These are phyloP conservation scores for Lagenorhynchus albirostris DNA, from an alignment of 2,113 vertebrate genomes.

Conservation along the genomic window DNA sequence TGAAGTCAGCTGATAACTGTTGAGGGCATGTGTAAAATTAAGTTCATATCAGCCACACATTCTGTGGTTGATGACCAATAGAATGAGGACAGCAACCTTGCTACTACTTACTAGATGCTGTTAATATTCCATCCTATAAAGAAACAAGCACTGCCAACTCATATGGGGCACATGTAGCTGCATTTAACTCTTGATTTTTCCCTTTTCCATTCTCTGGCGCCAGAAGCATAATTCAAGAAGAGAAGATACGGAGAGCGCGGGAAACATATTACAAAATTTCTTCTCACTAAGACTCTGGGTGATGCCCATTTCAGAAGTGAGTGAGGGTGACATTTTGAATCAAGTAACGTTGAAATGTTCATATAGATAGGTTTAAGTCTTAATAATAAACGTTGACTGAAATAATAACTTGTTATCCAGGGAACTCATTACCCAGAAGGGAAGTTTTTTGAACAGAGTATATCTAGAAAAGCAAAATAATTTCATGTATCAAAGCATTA, in stretches of 20 bases:
- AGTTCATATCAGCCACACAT: background rate
- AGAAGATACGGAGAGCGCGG: background rate
- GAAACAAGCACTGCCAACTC: background rate
- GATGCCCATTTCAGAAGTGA: background rate
- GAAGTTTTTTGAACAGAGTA: background rate
- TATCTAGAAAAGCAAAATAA: background rate
- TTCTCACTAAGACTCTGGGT: background rate
- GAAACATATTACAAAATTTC: background rate
- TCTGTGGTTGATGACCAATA: background rate
- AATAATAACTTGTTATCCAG: background rate
- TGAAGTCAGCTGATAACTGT: background rate
- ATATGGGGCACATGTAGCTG: background rate
- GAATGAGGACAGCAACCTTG: background rate
- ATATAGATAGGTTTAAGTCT: background rate
- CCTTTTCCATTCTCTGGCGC: background rate
- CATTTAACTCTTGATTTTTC: background rate
- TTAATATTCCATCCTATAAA: background rate
- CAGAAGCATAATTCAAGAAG: background rate
- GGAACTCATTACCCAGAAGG: background rate
- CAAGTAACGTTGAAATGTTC: background rate
- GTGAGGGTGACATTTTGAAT: background rate
- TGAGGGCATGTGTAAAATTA: background rate
- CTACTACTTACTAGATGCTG: background rate
- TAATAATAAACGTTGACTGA: background rate
- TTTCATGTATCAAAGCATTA: background rate